Conservation (phyloP, 2,888 invertebrate genomes). For the Drosophila stalkeri region DNA sequence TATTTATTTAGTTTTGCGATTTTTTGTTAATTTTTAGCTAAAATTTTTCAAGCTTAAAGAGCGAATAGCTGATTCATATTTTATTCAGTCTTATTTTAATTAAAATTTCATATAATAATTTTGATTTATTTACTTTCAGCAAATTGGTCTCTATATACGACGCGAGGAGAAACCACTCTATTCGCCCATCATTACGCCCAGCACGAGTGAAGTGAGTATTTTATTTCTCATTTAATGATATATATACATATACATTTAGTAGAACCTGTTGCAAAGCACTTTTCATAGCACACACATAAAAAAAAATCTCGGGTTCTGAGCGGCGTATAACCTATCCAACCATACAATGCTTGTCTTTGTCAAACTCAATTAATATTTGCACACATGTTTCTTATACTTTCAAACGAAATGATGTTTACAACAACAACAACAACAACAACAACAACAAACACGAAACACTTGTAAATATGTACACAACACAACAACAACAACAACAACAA, state of each 20-base stretch:
- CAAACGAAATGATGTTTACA: conserved; percentile 71
- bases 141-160: conserved; percentile 82
- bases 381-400: conserved; percentile 80
- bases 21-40: too few relatives aligned
- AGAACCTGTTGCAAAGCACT: conserved; percentile 34
- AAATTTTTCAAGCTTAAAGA: too few relatives aligned
- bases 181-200: conserved; percentile 76
- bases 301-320: conserved; percentile 30
- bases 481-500: conserved; percentile 36
- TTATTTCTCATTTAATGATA: conserved; percentile 1
- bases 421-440: conserved; percentile 46
- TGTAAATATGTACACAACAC: conserved; percentile 45
- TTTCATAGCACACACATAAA: conserved; percentile 7
- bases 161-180: conserved; percentile 81
- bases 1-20: too few relatives aligned
- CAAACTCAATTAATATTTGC: conserved; percentile 75
- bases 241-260: background rate
- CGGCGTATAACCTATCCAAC: conserved; percentile 14
- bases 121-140: conserved; percentile 59
- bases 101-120: background rate
- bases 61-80: too few relatives aligned
- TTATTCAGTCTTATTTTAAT: background rate
- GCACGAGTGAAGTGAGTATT: conserved; percentile 78
- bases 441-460: conserved; percentile 40
- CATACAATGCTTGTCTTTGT: conserved; percentile 59